These are phyloP conservation scores for Leiothrix lutea DNA, from an alignment of 2,113 vertebrate species.

Conservation along the genomic window DNA sequence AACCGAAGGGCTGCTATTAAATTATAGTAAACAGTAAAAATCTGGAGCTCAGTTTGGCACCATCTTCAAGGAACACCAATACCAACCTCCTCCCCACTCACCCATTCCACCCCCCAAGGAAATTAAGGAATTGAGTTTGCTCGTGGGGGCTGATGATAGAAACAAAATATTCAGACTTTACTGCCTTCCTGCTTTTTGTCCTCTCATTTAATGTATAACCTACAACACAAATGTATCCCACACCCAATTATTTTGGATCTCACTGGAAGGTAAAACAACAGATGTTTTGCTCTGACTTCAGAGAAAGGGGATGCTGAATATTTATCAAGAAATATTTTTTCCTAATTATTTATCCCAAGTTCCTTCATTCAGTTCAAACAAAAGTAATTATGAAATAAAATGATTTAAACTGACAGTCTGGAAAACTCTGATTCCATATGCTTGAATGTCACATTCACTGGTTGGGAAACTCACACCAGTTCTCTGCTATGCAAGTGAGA, in stretches of 20 bases:
- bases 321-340: neutral
- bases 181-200: neutral
- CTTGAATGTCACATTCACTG: neutral
- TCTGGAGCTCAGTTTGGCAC: neutral
- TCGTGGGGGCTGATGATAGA: neutral
- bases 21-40: neutral
- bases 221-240: neutral
- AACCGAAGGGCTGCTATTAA: neutral
- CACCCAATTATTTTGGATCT: neutral
- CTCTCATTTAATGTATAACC: neutral
- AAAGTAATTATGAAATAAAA: neutral
- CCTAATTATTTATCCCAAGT: neutral
- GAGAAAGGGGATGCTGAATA: neutral
- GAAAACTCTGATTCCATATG: neutral
- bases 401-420: neutral
- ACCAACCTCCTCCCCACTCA: neutral
- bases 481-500: neutral
- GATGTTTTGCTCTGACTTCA: neutral
- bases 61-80: neutral
- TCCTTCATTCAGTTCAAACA: neutral
- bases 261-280: neutral
- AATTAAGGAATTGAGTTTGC: neutral
- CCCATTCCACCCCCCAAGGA: neutral
- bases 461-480: neutral
- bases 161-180: neutral